Percentiles rank a stretch among this genome's conserved stretches.
These are phyloP conservation scores for Tridacna gigas DNA, from an alignment of 2,888 invertebrate genomes.

Conservation along the genomic window DNA sequence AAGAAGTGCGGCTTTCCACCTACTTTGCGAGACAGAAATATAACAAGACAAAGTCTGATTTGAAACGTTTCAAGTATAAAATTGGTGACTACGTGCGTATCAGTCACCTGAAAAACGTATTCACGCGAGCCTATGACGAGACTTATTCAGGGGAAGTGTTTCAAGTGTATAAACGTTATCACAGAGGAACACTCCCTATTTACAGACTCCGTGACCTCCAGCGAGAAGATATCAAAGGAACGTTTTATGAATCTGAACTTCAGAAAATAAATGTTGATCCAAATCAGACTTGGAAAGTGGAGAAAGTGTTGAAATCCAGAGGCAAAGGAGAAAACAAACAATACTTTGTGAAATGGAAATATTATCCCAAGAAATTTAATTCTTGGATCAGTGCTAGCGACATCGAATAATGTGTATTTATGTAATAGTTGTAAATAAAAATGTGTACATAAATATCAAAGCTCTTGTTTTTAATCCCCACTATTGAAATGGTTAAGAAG, in stretches of 20 bases:
- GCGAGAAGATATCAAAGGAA: conserved; percentile 53
- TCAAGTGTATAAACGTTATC: conserved; percentile 41
- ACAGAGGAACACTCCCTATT: conserved; percentile 52
- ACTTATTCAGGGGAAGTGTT: conserved; percentile 61
- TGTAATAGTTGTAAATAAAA: too few species aligned
- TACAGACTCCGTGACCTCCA: conserved; percentile 55
- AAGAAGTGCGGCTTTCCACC: conserved; percentile 47
- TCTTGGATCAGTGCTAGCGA: conserved; percentile 55
- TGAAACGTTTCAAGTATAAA: conserved; percentile 56
- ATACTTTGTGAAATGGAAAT: conserved; percentile 62
- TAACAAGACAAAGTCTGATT: neutral
- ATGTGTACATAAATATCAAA: neutral
- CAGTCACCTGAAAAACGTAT: conserved; percentile 27
- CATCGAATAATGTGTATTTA: conserved; percentile 24
- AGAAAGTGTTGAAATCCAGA: conserved; percentile 53
- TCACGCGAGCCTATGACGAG: conserved; percentile 58
- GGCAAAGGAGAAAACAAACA: conserved; percentile 59
- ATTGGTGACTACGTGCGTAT: conserved; percentile 56
- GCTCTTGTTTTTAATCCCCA: too few species aligned
- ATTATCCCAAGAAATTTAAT: conserved; percentile 64
- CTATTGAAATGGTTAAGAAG: too few species aligned
- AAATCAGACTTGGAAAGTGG: conserved; percentile 56
- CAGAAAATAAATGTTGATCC: conserved; percentile 50
- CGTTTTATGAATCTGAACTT: conserved; percentile 60
- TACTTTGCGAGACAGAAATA: conserved; percentile 29